Evolutionary conservation across 2,113 vertebrate species (phyloP), one percentile per base, ranked within the genome.

Genomic region (Heliornis fulica): DNA sequence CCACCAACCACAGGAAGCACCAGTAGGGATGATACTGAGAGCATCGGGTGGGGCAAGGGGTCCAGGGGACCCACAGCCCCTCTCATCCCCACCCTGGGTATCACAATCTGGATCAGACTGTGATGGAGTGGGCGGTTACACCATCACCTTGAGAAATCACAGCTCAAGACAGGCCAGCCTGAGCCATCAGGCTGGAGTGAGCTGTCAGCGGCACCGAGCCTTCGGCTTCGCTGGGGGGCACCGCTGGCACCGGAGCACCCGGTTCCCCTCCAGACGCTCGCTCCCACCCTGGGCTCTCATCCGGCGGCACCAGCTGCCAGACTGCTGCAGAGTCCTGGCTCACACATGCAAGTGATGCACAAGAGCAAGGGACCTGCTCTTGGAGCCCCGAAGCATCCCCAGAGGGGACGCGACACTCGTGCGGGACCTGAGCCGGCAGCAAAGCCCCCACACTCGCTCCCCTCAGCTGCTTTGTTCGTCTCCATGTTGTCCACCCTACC

Each of bases 131-230:
- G 36, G 19, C 0, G 0, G 38, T 56, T 14, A 31, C n/a, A 25
- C 43, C 65, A 5, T 7, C 41, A 1, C 51, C 51, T 21, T 2
- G 61, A 7, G 48, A 64, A 54, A 51, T 31, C 87, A 5, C 36
- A 6, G 69, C 2, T 0, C 18, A 13, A 34, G 32, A 9, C 1
- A n/a, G n/a, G n/a, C 19, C 51, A 51, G 31, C 23, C 59, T 3
- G 1, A n/a, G n/a, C 1, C 0, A n/a, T 11, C 21, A 5, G 45
- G 6, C 0, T 40, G 48, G 60, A 28, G 31, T 4, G n/a, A 7
- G 7, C 63, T 5, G 3, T 1, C 45, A 25, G 45, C 2, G 3
- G 31, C 66, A 31, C 21, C 2, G 4, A 83, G 57, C 57, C 40
- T 10, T 36, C 1, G 0, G 18, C 56, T 54, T 26, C 45, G 3